Evolutionary conservation across 2,113 vertebrate species (phyloP).

Genomic region (Romanogobio albipinnatus): DNA sequence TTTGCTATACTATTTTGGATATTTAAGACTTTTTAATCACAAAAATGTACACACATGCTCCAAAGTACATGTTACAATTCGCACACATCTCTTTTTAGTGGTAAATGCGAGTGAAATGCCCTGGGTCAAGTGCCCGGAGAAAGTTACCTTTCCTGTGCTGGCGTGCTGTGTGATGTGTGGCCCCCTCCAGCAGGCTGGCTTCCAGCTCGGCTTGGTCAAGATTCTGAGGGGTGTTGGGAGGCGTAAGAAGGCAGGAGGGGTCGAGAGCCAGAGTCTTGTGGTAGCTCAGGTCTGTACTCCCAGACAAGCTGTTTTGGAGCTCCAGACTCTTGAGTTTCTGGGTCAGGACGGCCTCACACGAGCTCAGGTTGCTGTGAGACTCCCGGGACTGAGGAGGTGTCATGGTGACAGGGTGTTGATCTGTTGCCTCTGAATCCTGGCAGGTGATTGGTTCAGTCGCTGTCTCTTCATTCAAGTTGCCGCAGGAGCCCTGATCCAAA

Average conservation of each 20-base stretch:
- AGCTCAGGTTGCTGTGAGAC: conserved; percentile 64
- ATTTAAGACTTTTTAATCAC: too few species aligned
- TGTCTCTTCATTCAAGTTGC: conserved; percentile 41
- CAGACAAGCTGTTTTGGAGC: conserved; percentile 70
- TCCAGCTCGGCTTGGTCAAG: conserved; percentile 73
- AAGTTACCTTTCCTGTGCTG: conserved; percentile 65
- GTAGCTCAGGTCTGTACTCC: conserved; percentile 63
- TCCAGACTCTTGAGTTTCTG: conserved; percentile 78
- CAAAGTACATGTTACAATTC: too few species aligned
- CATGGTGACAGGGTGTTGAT: neutral
- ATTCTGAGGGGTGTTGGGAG: conserved; percentile 78
- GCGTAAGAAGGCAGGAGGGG: conserved; percentile 80
- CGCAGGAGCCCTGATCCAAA: conserved; percentile 34
- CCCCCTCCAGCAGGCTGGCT: conserved; percentile 63
- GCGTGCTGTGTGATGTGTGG: neutral
- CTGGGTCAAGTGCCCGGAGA: too few species aligned
- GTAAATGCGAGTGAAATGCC: too few species aligned
- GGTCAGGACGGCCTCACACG: conserved; percentile 72
- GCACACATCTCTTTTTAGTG: too few species aligned
- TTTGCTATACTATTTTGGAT: too few species aligned
- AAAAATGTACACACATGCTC: too few species aligned
- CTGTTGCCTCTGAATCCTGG: conserved; percentile 37
- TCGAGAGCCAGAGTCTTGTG: conserved; percentile 77
- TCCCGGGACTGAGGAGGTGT: conserved; percentile 51
- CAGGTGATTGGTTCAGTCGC: conserved; percentile 26